Evolutionary conservation across 2,113 vertebrate species (phyloP).

Genomic region (Chamaetylas fuelleborni): DNA sequence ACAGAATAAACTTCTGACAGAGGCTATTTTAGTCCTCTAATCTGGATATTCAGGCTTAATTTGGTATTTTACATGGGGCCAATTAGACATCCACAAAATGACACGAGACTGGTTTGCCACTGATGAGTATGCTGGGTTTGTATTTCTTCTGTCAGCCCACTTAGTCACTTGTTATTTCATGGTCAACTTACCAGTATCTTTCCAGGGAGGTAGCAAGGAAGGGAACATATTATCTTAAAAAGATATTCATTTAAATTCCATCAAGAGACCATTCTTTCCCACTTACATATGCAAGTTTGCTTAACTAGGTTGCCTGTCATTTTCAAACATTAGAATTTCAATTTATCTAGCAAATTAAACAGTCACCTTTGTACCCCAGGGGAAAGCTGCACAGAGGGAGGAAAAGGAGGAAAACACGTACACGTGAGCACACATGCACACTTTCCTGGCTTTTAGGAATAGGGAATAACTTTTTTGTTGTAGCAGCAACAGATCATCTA

Average conservation of each 20-base stretch:
- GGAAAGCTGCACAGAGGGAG: rapidly evolving
- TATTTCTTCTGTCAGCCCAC: background rate
- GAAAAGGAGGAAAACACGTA: background rate
- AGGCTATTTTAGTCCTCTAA: slow-evolving; percentile 40
- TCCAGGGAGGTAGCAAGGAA: background rate
- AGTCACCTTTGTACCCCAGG: background rate
- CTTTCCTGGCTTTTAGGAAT: background rate
- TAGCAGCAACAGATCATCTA: background rate
- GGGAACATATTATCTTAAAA: background rate
- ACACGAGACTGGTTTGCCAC: background rate
- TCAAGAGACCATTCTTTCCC: background rate
- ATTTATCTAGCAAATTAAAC: background rate
- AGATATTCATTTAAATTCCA: background rate
- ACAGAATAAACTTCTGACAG: slow-evolving; percentile 49
- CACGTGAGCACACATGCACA: rapidly evolving
- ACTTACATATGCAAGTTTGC: background rate
- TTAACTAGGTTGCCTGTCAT: background rate
- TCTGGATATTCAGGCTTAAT: slow-evolving; percentile 34
- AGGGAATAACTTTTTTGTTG: background rate
- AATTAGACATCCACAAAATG: slow-evolving; percentile 48
- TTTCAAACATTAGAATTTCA: background rate
- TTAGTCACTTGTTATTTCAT: slow-evolving; percentile 19
- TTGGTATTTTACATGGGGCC: slow-evolving; percentile 24
- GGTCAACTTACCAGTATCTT: background rate
- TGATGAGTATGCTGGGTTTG: background rate